Base-by-base conservation (phyloP, 2,113 vertebrate species). In the Cryptotis parvus region DNA sequence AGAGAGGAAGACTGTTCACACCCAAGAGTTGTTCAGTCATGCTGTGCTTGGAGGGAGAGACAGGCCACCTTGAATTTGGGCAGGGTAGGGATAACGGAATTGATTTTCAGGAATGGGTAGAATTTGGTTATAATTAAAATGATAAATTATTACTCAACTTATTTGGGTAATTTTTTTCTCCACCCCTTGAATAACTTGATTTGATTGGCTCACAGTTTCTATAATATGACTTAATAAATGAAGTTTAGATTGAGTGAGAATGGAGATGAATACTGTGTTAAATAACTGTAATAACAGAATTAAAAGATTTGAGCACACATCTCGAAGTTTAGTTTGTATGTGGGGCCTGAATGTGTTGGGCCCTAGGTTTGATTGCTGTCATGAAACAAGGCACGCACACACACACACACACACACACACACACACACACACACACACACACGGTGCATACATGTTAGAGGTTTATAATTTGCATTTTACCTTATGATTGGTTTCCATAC, bases 151-250 rank as follows among this genome's bases (percentile, higher is more conserved):
- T 77, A 10, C 22, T 35, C 49, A 78, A 90, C 22, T 43, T 29
- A n/a, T n/a, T n/a, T n/a, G n/a, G n/a, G n/a, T n/a, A n/a, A n/a
- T n/a, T n/a, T n/a, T n/a, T n/a, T n/a, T n/a, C n/a, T n/a, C n/a
- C n/a, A n/a, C n/a, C n/a, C 43, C 69, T 76, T 75, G 65, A 91
- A 24, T 66, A 81, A 41, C 4, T 85, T 8, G 68, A 66, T 91
- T 89, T 79, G 74, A 10, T 72, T 91, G 49, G 33, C 29, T 84
- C 10, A 77, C n/a, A 74, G 35, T 89, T 87, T 86, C 29, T 91
- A 22, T 93, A 87, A 81, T 89, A 66, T 68, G 43, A 37, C 3
- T 63, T 76, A 52, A 31, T 81, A 73, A 63, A 49, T 58, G 24
- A 66, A 63, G 45, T 61, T 86, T 83, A 83, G 83, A 61, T 11